These are phyloP conservation scores for Hydrozoanthus gracilis DNA, from an alignment of 92 coral and sea anemone species.

Conservation along the genomic window DNA sequence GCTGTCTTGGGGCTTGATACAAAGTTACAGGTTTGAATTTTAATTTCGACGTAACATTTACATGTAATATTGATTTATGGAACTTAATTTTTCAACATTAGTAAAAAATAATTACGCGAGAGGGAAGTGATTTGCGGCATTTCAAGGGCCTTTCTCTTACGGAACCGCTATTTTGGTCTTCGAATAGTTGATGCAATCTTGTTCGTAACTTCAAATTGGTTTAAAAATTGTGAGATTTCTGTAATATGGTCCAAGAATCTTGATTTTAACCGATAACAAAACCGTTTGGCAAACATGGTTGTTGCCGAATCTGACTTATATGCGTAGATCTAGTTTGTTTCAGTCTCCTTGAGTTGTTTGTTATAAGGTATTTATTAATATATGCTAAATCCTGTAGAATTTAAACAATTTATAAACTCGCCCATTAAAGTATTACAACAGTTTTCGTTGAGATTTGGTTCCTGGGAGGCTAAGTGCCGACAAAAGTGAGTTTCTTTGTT, in stretches of 20 bases:
- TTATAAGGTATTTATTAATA: slow-evolving; percentile 39
- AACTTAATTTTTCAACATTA: not conserved
- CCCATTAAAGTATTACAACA: slow-evolving; percentile 26
- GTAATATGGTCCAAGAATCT: no score
- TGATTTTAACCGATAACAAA: not conserved
- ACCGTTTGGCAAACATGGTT: not conserved
- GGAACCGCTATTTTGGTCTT: no score
- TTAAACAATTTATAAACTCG: slow-evolving; percentile 31
- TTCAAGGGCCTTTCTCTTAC: no score
- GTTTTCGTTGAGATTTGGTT: slow-evolving; percentile 23
- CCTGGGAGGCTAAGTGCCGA: not conserved
- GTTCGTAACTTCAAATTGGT: no score
- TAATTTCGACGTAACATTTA: no score
- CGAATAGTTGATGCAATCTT: no score
- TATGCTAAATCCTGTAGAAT: slow-evolving; percentile 31
- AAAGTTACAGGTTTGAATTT: not conserved
- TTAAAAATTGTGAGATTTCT: no score
- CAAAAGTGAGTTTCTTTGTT: not conserved
- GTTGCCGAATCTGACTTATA: not conserved
- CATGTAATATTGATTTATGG: not conserved
- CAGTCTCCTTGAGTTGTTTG: not conserved
- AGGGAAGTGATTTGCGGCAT: not conserved
- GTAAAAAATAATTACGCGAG: not conserved
- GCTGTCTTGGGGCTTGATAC: not conserved
- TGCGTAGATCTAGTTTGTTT: no score